Conservation (phyloP, 2,888 invertebrate species). For the Scrobipalpa atriplicella region DNA sequence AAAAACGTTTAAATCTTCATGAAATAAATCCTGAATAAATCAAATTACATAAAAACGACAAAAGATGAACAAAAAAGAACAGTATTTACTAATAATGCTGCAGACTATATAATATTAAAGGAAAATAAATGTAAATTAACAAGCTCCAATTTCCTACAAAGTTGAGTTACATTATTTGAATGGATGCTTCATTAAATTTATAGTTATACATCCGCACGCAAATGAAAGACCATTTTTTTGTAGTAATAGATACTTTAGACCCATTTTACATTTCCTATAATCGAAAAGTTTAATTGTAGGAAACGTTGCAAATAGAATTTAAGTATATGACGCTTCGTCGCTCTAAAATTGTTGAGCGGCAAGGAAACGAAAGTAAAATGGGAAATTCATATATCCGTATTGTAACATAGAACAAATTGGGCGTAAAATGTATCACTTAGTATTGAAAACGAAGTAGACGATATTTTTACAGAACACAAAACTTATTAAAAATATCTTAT, state of each 20-base stretch:
- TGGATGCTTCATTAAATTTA: background rate
- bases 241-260: background rate
- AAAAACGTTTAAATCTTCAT: too few relatives aligned
- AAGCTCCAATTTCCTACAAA: background rate
- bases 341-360: background rate
- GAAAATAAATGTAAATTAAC: background rate
- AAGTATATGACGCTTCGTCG: background rate
- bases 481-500: too few relatives aligned
- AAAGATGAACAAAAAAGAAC: background rate
- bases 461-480: background rate
- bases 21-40: too few relatives aligned
- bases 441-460: too few relatives aligned
- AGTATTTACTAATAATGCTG: background rate
- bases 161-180: background rate
- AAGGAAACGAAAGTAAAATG: background rate
- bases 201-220: background rate
- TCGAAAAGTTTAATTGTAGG: constrained; percentile 4
- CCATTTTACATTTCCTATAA: background rate
- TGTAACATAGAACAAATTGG: background rate
- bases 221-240: background rate
- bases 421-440: background rate
- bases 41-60: background rate
- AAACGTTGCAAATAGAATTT: background rate
- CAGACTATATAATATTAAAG: background rate
- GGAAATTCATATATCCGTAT: background rate